Base-by-base conservation (phyloP, 2,797 vertebrate species). In the Nasua narica region DNA sequence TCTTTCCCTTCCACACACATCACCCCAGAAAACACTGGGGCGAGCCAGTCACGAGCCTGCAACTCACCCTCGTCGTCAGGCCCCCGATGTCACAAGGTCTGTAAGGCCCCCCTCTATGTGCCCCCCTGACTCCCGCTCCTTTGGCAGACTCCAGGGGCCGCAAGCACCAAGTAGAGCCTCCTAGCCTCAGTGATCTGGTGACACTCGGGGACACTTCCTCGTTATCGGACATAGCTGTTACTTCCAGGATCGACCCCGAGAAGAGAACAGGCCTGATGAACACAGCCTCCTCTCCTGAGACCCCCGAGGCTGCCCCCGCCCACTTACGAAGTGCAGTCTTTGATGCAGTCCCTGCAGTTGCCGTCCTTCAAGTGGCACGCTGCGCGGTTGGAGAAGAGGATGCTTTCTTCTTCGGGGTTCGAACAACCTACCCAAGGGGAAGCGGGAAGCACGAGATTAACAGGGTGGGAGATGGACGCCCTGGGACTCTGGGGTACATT, bases 341-440 rank as follows among this genome's bases (percentile, higher is more conserved):
- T 99, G 91, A 99, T 98, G 98, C 99, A 99, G 54, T 99, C 99
- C 1, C 91, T 78, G 98, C 99, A 99, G 98, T 99, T 99, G 5
- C 99, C 99, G 9, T 99, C 99, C 98, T 99, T 99, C 93, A 99
- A 97, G 97, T 99, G 98, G 98, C 99, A 99, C 0, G 99, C 99
- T 29, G 99, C 99, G 37, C 99, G 99, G 98, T 99, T 99, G 7
- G 99, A 99, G 96, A 99, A 99, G 96, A 99, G 98, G 97, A 99
- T 98, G 87, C 98, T 99, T 88, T 99, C 98, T 98, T 99, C 99
- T 91, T 99, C 99, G 2, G 98, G 98, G 89, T 98, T 98, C 82
- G 98, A 98, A 92, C 98, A 98, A 97, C 98, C 99, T 99, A 81
- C 48, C 52, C 84, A 40, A 14, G 54, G n/a, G 2, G 88, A 94